Evolutionary conservation across 2,797 vertebrate species (phyloP), one percentile per base, ranked within the genome.

Genomic region (Chiloscyllium punctatum): DNA sequence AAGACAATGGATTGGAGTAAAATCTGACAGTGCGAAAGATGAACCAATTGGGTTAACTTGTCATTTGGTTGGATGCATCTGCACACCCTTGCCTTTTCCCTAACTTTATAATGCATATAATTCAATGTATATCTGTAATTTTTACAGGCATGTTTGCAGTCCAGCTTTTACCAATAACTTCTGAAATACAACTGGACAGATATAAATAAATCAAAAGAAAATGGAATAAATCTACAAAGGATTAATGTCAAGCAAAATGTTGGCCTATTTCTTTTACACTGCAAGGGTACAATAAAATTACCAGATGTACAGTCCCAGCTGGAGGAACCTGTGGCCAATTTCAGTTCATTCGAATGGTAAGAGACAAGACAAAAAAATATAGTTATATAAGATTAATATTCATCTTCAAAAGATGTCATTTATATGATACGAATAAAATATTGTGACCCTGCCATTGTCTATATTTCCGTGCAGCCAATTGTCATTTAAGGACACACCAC

Each of bases 211-310:
- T 37, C 37, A 21, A 69, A 69, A 94, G 7, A 42, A 88, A 53
- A 88, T 15, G 6, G 1, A 66, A 37, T 18, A 91, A 42, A 13
- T 51, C 48, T n/a, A 53, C 62, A 8, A 30, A 95, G 21, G 74
- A 77, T 77, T 77, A 21, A 30, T 48, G 30, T 92, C 25, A 53
- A 21, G 8, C 27, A 53, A 48, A 95, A 77, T n/a, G 2, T 48
- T 95, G 1, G 27, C 48, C 51, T 33, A 3, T 77, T 53, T n/a
- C 30, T 74, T 62, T 42, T 18, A 48, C 25, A 33, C 51, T 95
- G 42, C 42, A 37, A 77, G 27, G 27, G 94, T 95, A n/a, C 48
- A 23, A 95, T 95, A 95, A 95, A n/a, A 72, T 51, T 95, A 95
- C 71, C 94, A 77, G 94, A 77, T 77, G 94, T 95, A 4, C 71